Base-by-base conservation (phyloP, 2,888 invertebrate genomes). In the Calameuta idolon region DNA sequence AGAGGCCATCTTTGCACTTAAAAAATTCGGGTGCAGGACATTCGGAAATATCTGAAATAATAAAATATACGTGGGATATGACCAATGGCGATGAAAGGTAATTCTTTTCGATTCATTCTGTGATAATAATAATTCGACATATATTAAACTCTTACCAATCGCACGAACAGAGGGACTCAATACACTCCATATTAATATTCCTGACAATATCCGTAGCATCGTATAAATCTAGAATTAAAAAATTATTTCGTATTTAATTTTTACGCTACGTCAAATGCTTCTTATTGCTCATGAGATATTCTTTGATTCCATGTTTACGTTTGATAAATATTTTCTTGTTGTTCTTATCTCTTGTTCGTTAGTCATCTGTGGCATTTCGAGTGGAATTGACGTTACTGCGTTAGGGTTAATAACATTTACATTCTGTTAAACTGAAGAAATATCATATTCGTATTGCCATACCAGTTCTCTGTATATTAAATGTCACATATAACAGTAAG, bases 1-100 rank as follows among this genome's bases (percentile, higher is more conserved):
- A 55, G 77, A 92, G 91, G 0, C 93, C 93, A 83, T 93, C 93
- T 11, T 84, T 84, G 85, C 94, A 92, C 81, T 85, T 82, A 89
- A 93, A 92, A 90, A 92, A 89, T 80, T 87, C 81, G 0, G 88
- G 83, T 34, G 34, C 37, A 3, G n/a, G 23, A 55, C 87, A 87
- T 55, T n/a, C 31, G 31, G 73, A n/a, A 69, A 34, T 80, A 55
- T n/a, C 31, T 34, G 71, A n/a, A 69, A 35, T 80, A 23, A 55
- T 55, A 23, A 23, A 23, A 55, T 23, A 23, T 4, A 40, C 2
- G 15, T 15, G 15, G 1, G 15, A 55, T 0, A 9, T 23, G 23
- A 55, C 15, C 9, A 55, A 9, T 2, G 23, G 23, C 9, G 23
- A 23, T 23, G 23, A 55, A 55, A 23, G 5, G 15, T 55, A 1